Percentiles rank a stretch among this genome's conserved stretches.
Conservation (phyloP, 1,140 invertebrate species). For the Neelides sp. region DNA sequence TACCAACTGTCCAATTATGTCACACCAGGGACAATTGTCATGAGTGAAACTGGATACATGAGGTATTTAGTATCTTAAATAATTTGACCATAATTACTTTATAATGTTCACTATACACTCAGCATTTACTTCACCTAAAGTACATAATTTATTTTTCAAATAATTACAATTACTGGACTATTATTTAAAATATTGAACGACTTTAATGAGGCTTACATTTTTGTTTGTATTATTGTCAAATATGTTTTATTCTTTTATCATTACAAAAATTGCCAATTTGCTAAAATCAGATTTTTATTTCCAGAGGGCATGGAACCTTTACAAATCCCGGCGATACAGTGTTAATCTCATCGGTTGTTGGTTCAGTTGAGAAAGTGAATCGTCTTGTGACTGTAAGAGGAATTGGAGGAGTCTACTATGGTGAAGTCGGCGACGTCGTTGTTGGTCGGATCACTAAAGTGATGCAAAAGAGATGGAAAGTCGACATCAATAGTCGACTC, state of each 20-base stretch:
- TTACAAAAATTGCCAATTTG: slow-evolving; percentile 1
- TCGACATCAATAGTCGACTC: slow-evolving; percentile 81
- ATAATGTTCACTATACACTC: slow-evolving; percentile 2
- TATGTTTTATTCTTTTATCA: neutral
- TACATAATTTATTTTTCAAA: slow-evolving; percentile 6
- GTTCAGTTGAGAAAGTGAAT: slow-evolving; percentile 84
- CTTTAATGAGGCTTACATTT: slow-evolving; percentile 6
- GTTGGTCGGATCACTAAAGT: slow-evolving; percentile 87
- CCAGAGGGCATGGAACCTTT: slow-evolving; percentile 93
- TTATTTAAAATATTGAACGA: neutral
- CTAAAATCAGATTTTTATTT: slow-evolving; percentile 30
- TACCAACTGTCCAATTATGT: slow-evolving; percentile 46
- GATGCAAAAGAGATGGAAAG: slow-evolving; percentile 84
- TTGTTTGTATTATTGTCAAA: slow-evolving; percentile 3
- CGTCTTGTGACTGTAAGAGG: slow-evolving; percentile 83
- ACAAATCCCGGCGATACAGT: slow-evolving; percentile 56
- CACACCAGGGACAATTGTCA: slow-evolving; percentile 75
- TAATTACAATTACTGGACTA: neutral
- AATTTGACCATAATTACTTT: slow-evolving; percentile 5
- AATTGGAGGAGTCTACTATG: slow-evolving; percentile 75
- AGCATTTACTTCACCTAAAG: neutral
- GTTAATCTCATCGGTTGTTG: slow-evolving; percentile 83
- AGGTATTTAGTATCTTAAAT: slow-evolving; percentile 51
- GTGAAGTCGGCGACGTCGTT: slow-evolving; percentile 94
- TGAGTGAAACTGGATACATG: slow-evolving; percentile 68